Evolutionary conservation across 2,888 invertebrate genomes (phyloP).

Genomic region (Chouioia cunea): DNA sequence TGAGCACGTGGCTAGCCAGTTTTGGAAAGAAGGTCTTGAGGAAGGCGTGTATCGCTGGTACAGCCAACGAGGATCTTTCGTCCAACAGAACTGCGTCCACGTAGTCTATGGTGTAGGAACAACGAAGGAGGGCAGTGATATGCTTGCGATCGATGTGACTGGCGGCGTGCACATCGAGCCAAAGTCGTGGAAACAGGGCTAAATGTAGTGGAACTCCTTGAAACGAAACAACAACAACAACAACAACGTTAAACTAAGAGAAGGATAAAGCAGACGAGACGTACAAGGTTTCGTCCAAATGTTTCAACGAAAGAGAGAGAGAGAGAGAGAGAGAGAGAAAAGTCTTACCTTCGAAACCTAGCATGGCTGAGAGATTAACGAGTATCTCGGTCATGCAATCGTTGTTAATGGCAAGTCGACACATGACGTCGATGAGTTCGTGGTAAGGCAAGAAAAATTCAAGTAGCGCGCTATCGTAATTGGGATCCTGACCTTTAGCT

Average conservation of each 20-base stretch:
- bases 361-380: constrained; percentile 87
- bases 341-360: constrained; percentile 83
- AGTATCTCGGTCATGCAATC: constrained; percentile 88
- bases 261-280: too few species aligned
- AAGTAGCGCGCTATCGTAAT: constrained; percentile 81
- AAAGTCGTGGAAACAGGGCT: constrained; percentile 90
- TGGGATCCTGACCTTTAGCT: constrained; percentile 80
- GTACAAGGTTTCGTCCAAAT: too few species aligned
- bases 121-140: constrained; percentile 84
- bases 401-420: constrained; percentile 89
- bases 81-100: constrained; percentile 90
- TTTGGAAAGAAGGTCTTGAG: constrained; percentile 91
- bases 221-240: too few species aligned
- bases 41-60: constrained; percentile 88
- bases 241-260: too few species aligned
- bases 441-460: constrained; percentile 91
- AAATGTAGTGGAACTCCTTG: constrained; percentile 83
- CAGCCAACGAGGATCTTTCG: constrained; percentile 87
- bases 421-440: constrained; percentile 87
- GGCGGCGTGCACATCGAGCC: constrained; percentile 88
- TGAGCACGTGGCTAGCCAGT: constrained; percentile 77
- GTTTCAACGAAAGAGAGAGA: too few species aligned
- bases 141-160: constrained; percentile 83
- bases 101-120: constrained; percentile 89
- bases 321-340: background rate